Evolutionary conservation across 2,113 vertebrate genomes (phyloP), one percentile per base, ranked within the genome.

Genomic region (Gymnobelideus leadbeateri): DNA sequence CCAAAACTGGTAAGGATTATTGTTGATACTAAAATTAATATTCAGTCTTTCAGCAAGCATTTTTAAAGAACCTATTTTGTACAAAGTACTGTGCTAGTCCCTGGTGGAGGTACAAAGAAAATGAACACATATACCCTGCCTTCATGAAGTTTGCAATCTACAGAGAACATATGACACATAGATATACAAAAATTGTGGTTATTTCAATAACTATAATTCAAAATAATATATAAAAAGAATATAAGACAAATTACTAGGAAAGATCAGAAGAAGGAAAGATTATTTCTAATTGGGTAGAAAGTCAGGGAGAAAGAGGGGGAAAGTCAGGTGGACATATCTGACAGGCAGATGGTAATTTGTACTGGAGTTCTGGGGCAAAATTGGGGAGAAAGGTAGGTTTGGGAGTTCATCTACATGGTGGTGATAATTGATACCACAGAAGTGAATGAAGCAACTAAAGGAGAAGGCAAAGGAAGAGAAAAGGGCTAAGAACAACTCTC

Each of bases 131-230:
- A 23, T 55, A 50, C 49, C 92, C 46, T 89, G 55, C 52, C n/a
- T 47, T 95, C 52, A 50, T n/a, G 31, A 52, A 89, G 91, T 61
- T 94, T 93, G 77, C 84, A 68, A 93, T 93, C 91, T 90, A 91
- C 23, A 51, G n/a, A n/a, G 47, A 94, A n/a, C 19, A 84, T 43
- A 43, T 43, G 68, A 84, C 37, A 43, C 68, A 43, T 14, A 84
- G 19, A 23, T 84, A 43, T 84, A 43, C 5, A 84, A 84, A 84
- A 84, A 21, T 8, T 84, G n/a, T 84, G 68, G n/a, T 84, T 84
- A 84, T 23, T 84, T 43, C n/a, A 43, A 47, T 51, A 49, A 90
- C 3, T 90, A 50, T 31, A 90, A 51, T 84, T n/a, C n/a, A 84
- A n/a, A 84, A n/a, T n/a, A 77, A n/a, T 19, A 8, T 68, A 68